Conservation (phyloP, 1,140 invertebrate species). For the Galleria mellonella region DNA sequence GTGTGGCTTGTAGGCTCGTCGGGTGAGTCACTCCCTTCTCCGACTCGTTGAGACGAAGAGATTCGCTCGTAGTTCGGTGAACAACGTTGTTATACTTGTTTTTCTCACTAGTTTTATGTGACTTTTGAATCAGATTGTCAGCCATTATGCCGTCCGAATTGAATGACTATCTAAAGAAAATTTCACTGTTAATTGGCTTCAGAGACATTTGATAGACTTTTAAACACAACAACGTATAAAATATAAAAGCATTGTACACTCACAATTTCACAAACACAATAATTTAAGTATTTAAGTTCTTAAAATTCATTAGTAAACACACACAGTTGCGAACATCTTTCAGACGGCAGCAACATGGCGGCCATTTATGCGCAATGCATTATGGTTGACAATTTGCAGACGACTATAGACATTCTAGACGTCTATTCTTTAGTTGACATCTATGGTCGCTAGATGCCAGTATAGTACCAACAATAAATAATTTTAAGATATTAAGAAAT, state of each 20-base stretch:
- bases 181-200: conserved; percentile 73
- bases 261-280: conserved; percentile 72
- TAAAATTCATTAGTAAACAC: conserved; percentile 75
- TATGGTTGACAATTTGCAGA: conserved; percentile 73
- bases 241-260: conserved; percentile 72
- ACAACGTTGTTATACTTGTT: conserved; percentile 78
- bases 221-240: conserved; percentile 62
- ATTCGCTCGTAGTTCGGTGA: conserved; percentile 85
- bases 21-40: conserved; percentile 74
- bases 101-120: conserved; percentile 75
- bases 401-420: conserved; percentile 59
- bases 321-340: conserved; percentile 74
- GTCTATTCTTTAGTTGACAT: conserved; percentile 18
- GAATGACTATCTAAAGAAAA: conserved; percentile 75
- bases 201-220: conserved; percentile 72
- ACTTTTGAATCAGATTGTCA: conserved; percentile 76
- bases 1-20: conserved; percentile 70
- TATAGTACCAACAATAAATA: neutral
- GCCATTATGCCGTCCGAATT: conserved; percentile 75
- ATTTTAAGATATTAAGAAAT: too few relatives aligned
- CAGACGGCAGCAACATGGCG: conserved; percentile 75
- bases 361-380: conserved; percentile 75
- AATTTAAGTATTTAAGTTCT: conserved; percentile 70
- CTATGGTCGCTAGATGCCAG: conserved; percentile 48
- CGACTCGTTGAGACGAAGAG: conserved; percentile 80